Conservation (phyloP, 2,797 vertebrate genomes). For the Sebastes hubbsi region DNA sequence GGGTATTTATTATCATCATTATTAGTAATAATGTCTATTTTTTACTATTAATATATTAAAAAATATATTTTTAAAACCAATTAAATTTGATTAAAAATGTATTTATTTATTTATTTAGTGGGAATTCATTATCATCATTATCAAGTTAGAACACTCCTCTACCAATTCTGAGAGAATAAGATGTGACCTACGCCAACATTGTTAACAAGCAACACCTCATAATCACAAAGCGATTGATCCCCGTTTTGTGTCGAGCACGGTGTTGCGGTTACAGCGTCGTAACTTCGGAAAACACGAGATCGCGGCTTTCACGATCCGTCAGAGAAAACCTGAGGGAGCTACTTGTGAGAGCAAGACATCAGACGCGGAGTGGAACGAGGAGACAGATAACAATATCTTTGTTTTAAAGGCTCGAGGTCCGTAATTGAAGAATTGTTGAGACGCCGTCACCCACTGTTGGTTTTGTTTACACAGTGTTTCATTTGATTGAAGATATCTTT, state of each 20-base stretch:
- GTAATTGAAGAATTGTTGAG: conserved; percentile 51
- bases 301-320: conserved; percentile 33
- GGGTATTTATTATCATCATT: no score
- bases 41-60: no score
- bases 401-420: conserved; percentile 30
- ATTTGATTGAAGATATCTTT: conserved; percentile 25
- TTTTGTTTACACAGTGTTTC: conserved; percentile 48
- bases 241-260: conserved; percentile 15
- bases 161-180: conserved; percentile 12
- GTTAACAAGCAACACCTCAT: conserved; percentile 24
- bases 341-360: conserved; percentile 62
- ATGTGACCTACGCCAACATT: background rate
- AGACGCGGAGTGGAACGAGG: conserved; percentile 36
- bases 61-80: no score
- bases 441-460: conserved; percentile 40
- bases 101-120: no score
- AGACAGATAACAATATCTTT: conserved; percentile 57
- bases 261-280: conserved; percentile 11
- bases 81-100: no score
- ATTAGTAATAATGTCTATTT: no score
- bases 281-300: conserved; percentile 18
- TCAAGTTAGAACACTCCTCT: no score
- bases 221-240: conserved; percentile 20
- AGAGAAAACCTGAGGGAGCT: conserved; percentile 47
- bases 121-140: no score